Evolutionary conservation across 2,888 invertebrate species (phyloP).

Genomic region (Coecobrya sp.): DNA sequence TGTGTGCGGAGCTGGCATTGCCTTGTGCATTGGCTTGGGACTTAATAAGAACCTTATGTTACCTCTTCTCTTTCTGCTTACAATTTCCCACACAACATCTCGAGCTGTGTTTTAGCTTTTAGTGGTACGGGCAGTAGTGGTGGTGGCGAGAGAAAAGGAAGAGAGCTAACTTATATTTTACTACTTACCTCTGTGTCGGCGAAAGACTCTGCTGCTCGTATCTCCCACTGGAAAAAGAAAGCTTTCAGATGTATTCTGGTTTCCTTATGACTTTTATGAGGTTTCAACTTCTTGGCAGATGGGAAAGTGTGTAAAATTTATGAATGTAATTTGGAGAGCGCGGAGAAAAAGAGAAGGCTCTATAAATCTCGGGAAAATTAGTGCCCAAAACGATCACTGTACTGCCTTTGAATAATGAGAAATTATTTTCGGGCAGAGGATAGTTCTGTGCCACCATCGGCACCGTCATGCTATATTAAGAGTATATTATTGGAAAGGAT

Average conservation of each 20-base stretch:
- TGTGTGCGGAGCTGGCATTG: not conserved
- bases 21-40: not conserved
- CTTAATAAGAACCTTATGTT: conserved; percentile 21
- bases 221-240: conserved; percentile 56
- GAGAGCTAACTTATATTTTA: conserved; percentile 6
- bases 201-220: conserved; percentile 29
- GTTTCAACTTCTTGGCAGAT: conserved; percentile 77
- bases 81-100: conserved; percentile 1
- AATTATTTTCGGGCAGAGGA: conserved; percentile 27
- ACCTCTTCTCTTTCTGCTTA: not conserved
- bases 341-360: conserved; percentile 68
- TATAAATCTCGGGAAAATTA: conserved; percentile 80
- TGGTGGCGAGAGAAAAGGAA: conserved; percentile 10
- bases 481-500: conserved; percentile 18
- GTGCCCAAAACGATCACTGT: conserved; percentile 74
- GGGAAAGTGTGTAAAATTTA: conserved; percentile 80
- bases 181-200: conserved; percentile 26
- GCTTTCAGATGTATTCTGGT: conserved; percentile 68
- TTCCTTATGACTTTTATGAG: conserved; percentile 77
- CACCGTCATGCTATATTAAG: conserved; percentile 21
- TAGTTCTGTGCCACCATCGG: conserved; percentile 3
- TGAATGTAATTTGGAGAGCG: conserved; percentile 78
- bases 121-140: not conserved
- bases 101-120: conserved; percentile 16
- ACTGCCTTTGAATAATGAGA: conserved; percentile 73